Evolutionary conservation across 2,797 vertebrate genomes (phyloP).

Genomic region (Pseudotriccus pelzelni): DNA sequence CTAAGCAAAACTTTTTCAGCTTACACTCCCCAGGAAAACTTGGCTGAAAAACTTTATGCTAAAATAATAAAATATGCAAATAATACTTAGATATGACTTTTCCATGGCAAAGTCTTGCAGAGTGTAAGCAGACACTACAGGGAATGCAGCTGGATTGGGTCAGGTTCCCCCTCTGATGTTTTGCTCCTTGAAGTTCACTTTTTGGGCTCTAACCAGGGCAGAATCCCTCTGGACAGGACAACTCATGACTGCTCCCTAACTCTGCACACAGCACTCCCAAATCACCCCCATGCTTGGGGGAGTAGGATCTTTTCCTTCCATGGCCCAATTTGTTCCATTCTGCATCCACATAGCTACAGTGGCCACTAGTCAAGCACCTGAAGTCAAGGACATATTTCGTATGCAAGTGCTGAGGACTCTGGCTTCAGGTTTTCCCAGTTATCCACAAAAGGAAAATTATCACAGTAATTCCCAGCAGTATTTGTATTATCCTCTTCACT

Average conservation of each 20-base stretch:
- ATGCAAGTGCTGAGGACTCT: neutral
- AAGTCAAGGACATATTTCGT: neutral
- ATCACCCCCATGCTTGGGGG: accelerated
- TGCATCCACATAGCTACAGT: accelerated
- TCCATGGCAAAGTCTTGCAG: neutral
- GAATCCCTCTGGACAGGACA: neutral
- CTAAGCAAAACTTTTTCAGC: neutral
- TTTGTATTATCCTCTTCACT: neutral
- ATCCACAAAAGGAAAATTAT: neutral
- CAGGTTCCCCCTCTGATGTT: neutral
- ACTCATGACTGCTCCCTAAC: neutral
- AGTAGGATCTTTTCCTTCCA: neutral
- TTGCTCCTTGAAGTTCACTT: neutral
- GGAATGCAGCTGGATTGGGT: neutral
- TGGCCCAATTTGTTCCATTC: accelerated
- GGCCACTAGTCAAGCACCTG: neutral
- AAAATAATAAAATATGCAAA: neutral
- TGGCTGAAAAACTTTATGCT: neutral
- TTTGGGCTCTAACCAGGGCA: neutral
- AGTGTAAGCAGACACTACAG: neutral
- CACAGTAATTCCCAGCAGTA: neutral
- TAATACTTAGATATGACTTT: neutral
- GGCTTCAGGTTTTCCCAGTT: neutral
- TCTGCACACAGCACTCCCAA: neutral
- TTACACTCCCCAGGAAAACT: conserved; percentile 1